Conservation (phyloP, 2,888 invertebrate genomes). For the Actias luna region DNA sequence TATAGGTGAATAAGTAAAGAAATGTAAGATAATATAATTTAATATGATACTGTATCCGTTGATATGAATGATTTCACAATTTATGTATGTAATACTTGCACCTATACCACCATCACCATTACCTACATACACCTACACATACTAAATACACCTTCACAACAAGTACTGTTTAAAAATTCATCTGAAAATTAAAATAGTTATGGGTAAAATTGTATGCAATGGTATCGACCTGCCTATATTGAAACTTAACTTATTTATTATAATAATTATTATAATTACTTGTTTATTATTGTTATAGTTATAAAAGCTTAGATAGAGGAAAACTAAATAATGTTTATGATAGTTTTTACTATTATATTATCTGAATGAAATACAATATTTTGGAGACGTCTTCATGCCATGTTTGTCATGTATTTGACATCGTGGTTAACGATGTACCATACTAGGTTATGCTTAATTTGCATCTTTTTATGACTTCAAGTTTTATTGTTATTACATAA, state of each 20-base stretch:
- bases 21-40: no score
- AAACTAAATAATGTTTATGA: not conserved
- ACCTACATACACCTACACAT: no score
- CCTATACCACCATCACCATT: no score
- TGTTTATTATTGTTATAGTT: not conserved
- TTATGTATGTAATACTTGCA: no score
- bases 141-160: no score
- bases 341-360: not conserved
- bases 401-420: not conserved
- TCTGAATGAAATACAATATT: not conserved
- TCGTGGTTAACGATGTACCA: not conserved
- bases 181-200: no score
- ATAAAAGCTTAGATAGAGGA: not conserved
- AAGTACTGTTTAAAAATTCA: no score
- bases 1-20: no score
- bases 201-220: no score
- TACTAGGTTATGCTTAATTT: not conserved
- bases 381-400: not conserved
- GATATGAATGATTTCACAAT: no score
- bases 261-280: not conserved
- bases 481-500: not conserved
- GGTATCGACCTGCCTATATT: no score
- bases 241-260: not conserved
- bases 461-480: not conserved
- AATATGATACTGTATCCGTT: no score